These are phyloP conservation scores for Cisticola juncidis DNA, from an alignment of 2,113 vertebrate genomes.

Conservation along the genomic window DNA sequence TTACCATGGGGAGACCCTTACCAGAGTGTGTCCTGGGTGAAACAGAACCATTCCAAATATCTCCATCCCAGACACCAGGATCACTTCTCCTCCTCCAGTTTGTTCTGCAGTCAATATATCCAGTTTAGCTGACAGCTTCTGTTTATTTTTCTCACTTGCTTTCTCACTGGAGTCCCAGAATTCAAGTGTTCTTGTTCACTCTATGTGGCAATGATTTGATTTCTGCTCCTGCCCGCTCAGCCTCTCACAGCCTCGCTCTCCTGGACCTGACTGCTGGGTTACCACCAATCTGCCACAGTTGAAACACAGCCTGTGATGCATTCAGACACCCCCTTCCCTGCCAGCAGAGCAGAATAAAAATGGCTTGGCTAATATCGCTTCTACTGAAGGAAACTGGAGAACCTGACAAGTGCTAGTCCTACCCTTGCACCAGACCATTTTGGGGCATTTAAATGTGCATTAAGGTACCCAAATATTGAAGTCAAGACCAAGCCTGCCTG, in stretches of 20 bases:
- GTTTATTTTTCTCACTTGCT: slow-evolving; percentile 23
- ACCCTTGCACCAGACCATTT: neutral
- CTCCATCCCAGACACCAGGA: neutral
- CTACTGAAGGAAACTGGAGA: neutral
- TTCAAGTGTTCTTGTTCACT: neutral
- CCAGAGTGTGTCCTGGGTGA: neutral
- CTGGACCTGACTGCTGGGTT: slow-evolving; percentile 27
- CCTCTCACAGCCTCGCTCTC: neutral
- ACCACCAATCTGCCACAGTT: slow-evolving; percentile 4
- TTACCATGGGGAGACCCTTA: neutral
- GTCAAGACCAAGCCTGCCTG: neutral
- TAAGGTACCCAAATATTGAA: neutral
- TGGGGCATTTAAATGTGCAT: neutral
- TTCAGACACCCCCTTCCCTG: neutral
- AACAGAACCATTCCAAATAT: neutral
- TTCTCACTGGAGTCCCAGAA: neutral
- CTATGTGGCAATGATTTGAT: slow-evolving; percentile 24
- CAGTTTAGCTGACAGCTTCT: neutral
- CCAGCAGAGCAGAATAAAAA: neutral
- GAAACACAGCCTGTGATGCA: neutral
- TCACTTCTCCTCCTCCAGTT: neutral
- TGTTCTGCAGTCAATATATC: neutral
- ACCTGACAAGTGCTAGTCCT: neutral
- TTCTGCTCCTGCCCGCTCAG: neutral
- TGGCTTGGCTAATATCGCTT: neutral